phyloP scores from a whole-genome alignment of 1,140 invertebrate species.

The Ptiloglossa arizonensis region DNA sequence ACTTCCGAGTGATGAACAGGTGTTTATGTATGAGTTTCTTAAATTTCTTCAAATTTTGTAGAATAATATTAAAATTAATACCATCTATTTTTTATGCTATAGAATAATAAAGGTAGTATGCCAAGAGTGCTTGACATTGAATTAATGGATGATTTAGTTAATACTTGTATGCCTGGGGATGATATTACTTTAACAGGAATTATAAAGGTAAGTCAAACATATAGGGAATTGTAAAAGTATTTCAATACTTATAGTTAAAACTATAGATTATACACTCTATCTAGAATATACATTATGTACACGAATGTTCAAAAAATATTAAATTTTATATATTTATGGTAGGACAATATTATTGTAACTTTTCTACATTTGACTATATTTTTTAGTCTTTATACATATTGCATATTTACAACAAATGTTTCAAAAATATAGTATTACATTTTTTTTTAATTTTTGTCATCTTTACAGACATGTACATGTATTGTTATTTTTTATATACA shows the following conservation, averaged over 20 bases:
- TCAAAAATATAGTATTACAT: too few relatives aligned
- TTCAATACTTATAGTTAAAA: neutral
- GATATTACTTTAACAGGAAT: conserved; percentile 93
- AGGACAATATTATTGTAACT: too few relatives aligned
- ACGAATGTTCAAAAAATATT: too few relatives aligned
- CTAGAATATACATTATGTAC: too few relatives aligned
- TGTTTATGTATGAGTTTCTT: conserved; percentile 57
- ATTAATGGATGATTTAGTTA: conserved; percentile 92
- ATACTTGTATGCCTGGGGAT: conserved; percentile 93
- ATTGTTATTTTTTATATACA: too few relatives aligned
- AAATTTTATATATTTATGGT: too few relatives aligned
- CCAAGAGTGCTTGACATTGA: conserved; percentile 95
- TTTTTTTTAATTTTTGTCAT: too few relatives aligned
- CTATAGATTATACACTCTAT: neutral
- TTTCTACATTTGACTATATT: too few relatives aligned
- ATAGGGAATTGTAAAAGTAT: conserved; percentile 28
- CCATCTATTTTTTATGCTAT: conserved; percentile 29
- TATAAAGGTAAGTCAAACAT: conserved; percentile 83
- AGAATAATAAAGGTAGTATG: conserved; percentile 88
- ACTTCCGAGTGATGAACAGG: conserved; percentile 85
- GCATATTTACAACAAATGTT: too few relatives aligned
- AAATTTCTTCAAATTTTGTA: conserved; percentile 45
- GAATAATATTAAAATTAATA: neutral
- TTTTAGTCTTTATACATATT: too few relatives aligned
- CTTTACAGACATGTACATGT: too few relatives aligned